phyloP scores from a whole-genome alignment of 2,797 vertebrate species.

The Tenualosa thibaudeaui region DNA sequence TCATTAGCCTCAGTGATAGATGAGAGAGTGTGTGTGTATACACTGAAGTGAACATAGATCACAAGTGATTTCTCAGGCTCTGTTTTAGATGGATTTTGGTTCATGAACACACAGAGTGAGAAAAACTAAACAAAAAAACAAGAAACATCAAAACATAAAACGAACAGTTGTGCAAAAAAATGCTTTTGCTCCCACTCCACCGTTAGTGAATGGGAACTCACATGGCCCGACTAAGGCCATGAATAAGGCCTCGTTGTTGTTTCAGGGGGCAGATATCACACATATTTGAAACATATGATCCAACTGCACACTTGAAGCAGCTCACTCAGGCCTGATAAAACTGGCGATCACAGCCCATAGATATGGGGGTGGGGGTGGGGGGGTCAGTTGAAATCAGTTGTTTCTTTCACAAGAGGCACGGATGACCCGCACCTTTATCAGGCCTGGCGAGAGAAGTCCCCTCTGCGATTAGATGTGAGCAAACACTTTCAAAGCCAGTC shows the following conservation, averaged over 20 bases:
- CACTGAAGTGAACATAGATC: neutral
- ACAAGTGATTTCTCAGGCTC: neutral
- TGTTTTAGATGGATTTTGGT: neutral
- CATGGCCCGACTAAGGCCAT: neutral
- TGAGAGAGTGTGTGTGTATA: neutral
- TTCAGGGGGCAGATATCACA: neutral
- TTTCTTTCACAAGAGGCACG: conserved; percentile 1
- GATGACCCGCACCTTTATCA: conserved; percentile 15
- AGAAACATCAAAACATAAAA: neutral
- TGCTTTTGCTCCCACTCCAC: neutral
- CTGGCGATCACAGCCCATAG: neutral
- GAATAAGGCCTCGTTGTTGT: neutral
- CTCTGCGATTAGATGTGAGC: conserved; percentile 5
- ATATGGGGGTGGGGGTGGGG: neutral
- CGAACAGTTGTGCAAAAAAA: neutral
- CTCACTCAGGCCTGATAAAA: neutral
- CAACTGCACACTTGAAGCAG: neutral
- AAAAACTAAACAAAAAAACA: neutral
- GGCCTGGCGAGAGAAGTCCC: neutral
- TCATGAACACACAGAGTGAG: neutral
- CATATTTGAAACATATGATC: conserved; percentile 10
- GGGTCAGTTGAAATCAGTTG: neutral
- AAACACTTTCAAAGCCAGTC: conserved; percentile 6
- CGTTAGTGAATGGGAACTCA: neutral
- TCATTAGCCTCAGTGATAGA: conserved; percentile 8